Percentiles rank a stretch among this genome's conserved stretches.
phyloP scores from a whole-genome alignment of 2,113 vertebrate species.

The human region DNA sequence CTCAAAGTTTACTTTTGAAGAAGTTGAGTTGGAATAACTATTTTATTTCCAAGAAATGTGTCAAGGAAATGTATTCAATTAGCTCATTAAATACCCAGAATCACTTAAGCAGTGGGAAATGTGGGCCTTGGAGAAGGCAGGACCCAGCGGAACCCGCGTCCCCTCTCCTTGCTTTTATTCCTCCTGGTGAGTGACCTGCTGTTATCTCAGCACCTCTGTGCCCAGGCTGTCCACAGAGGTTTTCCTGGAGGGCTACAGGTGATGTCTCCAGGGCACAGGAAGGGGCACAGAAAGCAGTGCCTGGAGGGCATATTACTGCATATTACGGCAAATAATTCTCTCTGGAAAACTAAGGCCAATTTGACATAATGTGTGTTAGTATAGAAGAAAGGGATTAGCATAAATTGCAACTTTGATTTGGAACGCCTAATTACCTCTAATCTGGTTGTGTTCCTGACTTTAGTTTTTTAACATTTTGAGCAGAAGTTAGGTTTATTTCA shows the following conservation, averaged over 20 bases:
- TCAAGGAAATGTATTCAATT: background rate
- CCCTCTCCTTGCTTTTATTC: background rate
- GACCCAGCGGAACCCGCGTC: rapidly evolving
- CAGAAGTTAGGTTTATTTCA: background rate
- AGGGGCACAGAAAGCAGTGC: background rate
- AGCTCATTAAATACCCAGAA: background rate
- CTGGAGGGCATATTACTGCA: background rate
- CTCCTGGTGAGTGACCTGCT: background rate
- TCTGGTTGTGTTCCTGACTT: background rate
- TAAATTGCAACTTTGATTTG: background rate
- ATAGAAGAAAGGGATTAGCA: background rate
- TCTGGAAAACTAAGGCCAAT: background rate
- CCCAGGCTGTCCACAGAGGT: too few species aligned
- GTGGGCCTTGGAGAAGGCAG: background rate
- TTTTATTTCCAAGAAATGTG: background rate
- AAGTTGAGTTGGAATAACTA: background rate
- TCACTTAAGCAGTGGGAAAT: background rate
- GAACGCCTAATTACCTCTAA: background rate
- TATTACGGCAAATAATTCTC: background rate
- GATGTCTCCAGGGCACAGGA: background rate
- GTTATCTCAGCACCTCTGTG: background rate
- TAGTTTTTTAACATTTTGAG: background rate
- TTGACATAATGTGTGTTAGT: background rate
- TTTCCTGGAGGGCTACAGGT: too few species aligned
- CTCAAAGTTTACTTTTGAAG: background rate